Evolutionary conservation across 2,888 invertebrate species (phyloP), one percentile per base, ranked within the genome.

Genomic region (Tetheella fluctuosa): DNA sequence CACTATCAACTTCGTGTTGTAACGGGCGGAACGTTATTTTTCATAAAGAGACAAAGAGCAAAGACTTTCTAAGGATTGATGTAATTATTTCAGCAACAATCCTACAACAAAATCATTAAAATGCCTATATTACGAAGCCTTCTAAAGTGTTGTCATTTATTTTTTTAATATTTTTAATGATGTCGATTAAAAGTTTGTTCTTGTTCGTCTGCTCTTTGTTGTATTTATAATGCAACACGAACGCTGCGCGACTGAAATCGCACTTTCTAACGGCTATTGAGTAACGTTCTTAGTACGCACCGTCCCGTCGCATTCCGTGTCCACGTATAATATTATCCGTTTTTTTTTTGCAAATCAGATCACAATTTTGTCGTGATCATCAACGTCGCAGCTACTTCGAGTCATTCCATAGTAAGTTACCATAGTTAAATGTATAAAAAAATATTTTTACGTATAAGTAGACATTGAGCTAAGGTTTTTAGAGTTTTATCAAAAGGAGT

Each of bases 201-300:
- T 25, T n/a, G 25, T 34, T 55, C 34, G 34, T 34, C 20, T 34
- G 20, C 37, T 34, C 54, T 55, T 55, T 55, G 54, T 55, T 64
- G 74, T 79, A 73, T 80, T 83, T 81, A 80, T 82, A 85, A 84
- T 84, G 84, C 85, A 84, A 80, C 74, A 76, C 80, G 80, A 79
- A 82, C 81, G 75, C 78, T 82, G 77, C 78, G 78, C 72, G 84
- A 77, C 81, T 85, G 82, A 86, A 84, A 84, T 85, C 83, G 80
- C 80, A 83, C 87, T 88, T 88, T 88, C 88, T 88, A 85, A 85
- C 83, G 76, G 79, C 81, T 81, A 80, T 88, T 88, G 85, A 79
- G 86, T 85, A 88, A 88, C 82, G 74, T 81, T 80, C 76, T 80
- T 72, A 76, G 76, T 74, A 71, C 67, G 79, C 76, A 78, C 79